A percentile compares a stretch with the other conserved stretches of the same genome.
phyloP scores from a whole-genome alignment of 2,888 invertebrate species.

The Eudiplozoon nipponicum region DNA sequence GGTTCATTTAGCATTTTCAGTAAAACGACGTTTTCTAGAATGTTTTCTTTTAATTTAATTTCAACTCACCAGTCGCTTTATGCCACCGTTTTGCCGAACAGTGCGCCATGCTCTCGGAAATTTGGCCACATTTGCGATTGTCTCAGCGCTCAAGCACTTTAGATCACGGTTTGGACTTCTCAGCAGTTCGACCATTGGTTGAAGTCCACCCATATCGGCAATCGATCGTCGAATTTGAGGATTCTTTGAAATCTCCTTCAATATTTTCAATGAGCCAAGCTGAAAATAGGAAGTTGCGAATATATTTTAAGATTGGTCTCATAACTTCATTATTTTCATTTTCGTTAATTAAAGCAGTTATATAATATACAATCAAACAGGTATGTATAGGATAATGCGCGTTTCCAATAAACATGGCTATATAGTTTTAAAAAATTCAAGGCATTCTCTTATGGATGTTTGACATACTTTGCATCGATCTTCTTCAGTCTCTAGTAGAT shows the following conservation, averaged over 20 bases:
- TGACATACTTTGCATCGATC: constrained; percentile 42
- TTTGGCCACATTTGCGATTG: constrained; percentile 54
- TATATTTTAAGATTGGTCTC: too few relatives aligned
- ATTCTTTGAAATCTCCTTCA: constrained; percentile 38
- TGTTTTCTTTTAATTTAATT: too few relatives aligned
- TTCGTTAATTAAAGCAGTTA: too few relatives aligned
- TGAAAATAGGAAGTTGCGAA: constrained; percentile 20
- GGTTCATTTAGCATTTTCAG: too few relatives aligned
- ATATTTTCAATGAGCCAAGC: constrained; percentile 46
- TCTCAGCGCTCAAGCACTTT: constrained; percentile 55
- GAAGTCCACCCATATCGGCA: constrained; percentile 28
- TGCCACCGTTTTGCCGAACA: constrained; percentile 45
- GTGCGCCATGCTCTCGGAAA: constrained; percentile 50
- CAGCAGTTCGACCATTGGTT: constrained; percentile 39
- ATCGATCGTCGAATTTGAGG: constrained; percentile 26
- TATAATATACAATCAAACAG: too few relatives aligned
- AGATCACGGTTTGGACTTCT: constrained; percentile 48
- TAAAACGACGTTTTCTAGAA: too few relatives aligned
- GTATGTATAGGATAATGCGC: too few relatives aligned
- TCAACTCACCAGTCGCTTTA: constrained; percentile 34
- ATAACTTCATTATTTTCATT: too few relatives aligned
- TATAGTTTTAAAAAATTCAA: too few relatives aligned
- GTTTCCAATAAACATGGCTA: too few relatives aligned
- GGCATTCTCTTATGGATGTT: too few relatives aligned
- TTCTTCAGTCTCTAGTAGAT: constrained; percentile 59